Percentiles rank a stretch among this genome's conserved stretches.
phyloP scores from a whole-genome alignment of 2,797 vertebrate species.

The Spondyliosoma cantharus region DNA sequence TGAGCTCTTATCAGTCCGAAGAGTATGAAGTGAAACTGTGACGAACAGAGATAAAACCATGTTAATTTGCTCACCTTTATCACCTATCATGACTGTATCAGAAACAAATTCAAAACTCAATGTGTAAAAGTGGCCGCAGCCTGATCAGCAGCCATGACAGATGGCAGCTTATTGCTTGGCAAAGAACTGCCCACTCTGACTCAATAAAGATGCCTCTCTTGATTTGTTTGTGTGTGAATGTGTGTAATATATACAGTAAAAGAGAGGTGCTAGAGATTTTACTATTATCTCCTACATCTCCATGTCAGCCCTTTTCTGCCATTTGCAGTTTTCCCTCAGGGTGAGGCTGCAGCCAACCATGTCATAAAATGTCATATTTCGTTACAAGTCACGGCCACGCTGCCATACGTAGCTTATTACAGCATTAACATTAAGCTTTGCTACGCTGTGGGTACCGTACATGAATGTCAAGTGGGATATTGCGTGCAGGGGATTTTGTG shows the following conservation, averaged over 20 bases:
- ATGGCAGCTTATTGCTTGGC: constrained; percentile 45
- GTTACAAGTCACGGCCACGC: constrained; percentile 22
- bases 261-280: constrained; percentile 16
- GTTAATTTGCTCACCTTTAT: constrained; percentile 40
- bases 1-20: constrained; percentile 41
- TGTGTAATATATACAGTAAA: constrained; percentile 1
- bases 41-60: constrained; percentile 27
- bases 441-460: neutral
- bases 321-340: constrained; percentile 40
- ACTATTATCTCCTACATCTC: constrained; percentile 36
- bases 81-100: constrained; percentile 15
- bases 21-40: neutral
- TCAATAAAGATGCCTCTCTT: constrained; percentile 45
- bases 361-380: constrained; percentile 47
- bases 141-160: constrained; percentile 41
- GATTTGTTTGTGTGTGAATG: constrained; percentile 38
- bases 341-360: constrained; percentile 13
- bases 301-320: constrained; percentile 28
- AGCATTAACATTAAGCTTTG: constrained; percentile 33
- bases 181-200: constrained; percentile 24
- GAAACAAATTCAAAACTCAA: constrained; percentile 17
- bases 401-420: constrained; percentile 16
- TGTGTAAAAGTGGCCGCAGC: neutral
- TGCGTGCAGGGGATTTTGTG: neutral
- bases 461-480: constrained; percentile 24